These are phyloP conservation scores for Dynastes hyllus DNA, from an alignment of 2,888 invertebrate genomes.

Conservation along the genomic window DNA sequence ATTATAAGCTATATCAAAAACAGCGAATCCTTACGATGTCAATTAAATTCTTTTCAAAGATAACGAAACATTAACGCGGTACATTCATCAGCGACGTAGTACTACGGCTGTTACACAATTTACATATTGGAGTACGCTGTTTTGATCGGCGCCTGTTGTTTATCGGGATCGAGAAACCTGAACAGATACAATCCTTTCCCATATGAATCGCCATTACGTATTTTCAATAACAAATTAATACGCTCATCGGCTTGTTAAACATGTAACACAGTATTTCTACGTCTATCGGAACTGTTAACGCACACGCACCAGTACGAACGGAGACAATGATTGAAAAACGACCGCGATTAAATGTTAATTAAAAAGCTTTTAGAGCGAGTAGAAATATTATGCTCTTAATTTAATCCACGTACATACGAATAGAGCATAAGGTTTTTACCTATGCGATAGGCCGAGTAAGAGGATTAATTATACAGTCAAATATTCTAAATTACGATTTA, in stretches of 20 bases:
- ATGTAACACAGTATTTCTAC: slow-evolving; percentile 5
- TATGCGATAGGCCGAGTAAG: slow-evolving; percentile 15
- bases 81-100: too few species aligned
- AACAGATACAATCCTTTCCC: too few species aligned
- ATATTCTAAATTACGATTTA: slow-evolving; percentile 44
- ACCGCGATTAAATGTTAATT: slow-evolving; percentile 31
- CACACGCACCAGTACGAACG: slow-evolving; percentile 16
- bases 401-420: slow-evolving; percentile 30
- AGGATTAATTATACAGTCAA: slow-evolving; percentile 46
- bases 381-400: slow-evolving; percentile 41
- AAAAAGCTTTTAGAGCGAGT: slow-evolving; percentile 38
- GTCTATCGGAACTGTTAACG: not conserved
- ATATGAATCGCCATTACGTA: not conserved
- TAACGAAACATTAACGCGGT: too few species aligned
- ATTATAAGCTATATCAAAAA: too few species aligned
- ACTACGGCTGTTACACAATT: too few species aligned
- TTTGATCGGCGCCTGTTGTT: too few species aligned
- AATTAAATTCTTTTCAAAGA: too few species aligned
- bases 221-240: slow-evolving; percentile 4
- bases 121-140: too few species aligned
- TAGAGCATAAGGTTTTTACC: slow-evolving; percentile 16
- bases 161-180: too few species aligned
- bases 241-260: not conserved
- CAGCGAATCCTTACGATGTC: too few species aligned
- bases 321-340: slow-evolving; percentile 31